Base-by-base conservation (phyloP, 2,113 vertebrate species). In the Chelonoidis abingdonii region DNA sequence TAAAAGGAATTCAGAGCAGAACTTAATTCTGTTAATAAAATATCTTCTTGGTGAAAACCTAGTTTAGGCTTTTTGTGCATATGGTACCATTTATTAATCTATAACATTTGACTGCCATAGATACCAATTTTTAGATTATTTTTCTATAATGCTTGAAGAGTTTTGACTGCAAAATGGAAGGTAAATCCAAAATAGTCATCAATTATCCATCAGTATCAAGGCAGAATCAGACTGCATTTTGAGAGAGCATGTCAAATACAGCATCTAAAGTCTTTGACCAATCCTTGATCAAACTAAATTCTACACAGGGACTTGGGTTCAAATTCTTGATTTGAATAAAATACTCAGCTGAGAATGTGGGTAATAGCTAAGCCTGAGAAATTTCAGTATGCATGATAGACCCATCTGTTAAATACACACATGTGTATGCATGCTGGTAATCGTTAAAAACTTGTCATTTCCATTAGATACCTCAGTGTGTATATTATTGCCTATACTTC, bases 281-380 rank as follows among this genome's bases (percentile, higher is more conserved):
- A 95, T 93, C 65, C 90, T 97, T 97, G 96, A 97, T 97, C 95
- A 97, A 97, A 97, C 94, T 96, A 95, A 97, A 96, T 96, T 95
- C 91, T 94, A 92, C 93, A 52, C 88, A 92, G 94, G 92, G 94
- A 95, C 86, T 92, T 95, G 93, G 88, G 96, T 97, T 97, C 96
- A 95, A 92, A 97, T 93, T 97, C 87, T 93, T 84, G 31, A 86
- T 95, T 96, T 72, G 95, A 97, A 97, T 96, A 97, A 97, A 96
- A 97, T 69, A 95, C 93, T 87, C 1, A 14, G 75, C 79, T 94
- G 88, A 94, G 96, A 97, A 93, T 84, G 92, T 93, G 91, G 91
- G 89, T 93, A 94, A 95, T 29, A 95, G 81, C 88, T 10, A 50
- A 94, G 88, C 65, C 87, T 29, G 62, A 76, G 91, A 93, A 89